These are phyloP conservation scores for Danaus plexippus DNA, from an alignment of 1,140 invertebrate genomes.

Conservation along the genomic window DNA sequence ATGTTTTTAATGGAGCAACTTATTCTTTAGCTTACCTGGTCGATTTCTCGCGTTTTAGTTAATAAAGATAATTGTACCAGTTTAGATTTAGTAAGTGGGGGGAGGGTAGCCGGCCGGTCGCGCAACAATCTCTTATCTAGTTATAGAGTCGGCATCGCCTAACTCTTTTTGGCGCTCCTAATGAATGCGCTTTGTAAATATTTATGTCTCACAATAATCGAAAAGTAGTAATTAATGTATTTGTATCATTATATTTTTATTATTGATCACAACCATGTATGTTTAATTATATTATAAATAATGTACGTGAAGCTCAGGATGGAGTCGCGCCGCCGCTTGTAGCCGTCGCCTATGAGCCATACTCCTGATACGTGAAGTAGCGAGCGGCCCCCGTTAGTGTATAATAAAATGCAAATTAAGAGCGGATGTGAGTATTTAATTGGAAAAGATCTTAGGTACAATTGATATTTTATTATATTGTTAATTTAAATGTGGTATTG, in stretches of 20 bases:
- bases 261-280: slow-evolving; percentile 68
- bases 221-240: slow-evolving; percentile 69
- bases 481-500: slow-evolving; percentile 70
- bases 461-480: slow-evolving; percentile 71
- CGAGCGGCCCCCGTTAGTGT: slow-evolving; percentile 35
- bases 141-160: slow-evolving; percentile 49
- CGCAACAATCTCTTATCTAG: slow-evolving; percentile 28
- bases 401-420: slow-evolving; percentile 56
- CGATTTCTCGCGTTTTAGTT: slow-evolving; percentile 52
- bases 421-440: slow-evolving; percentile 64
- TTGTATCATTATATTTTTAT: slow-evolving; percentile 72
- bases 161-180: slow-evolving; percentile 48
- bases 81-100: slow-evolving; percentile 11
- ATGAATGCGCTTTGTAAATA: slow-evolving; percentile 64
- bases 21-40: slow-evolving; percentile 56
- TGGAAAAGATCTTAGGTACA: slow-evolving; percentile 70
- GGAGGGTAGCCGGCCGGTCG: slow-evolving; percentile 1
- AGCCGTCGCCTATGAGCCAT: slow-evolving; percentile 12
- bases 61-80: slow-evolving; percentile 58
- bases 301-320: slow-evolving; percentile 46
- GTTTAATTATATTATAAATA: slow-evolving; percentile 56
- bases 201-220: slow-evolving; percentile 71
- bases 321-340: slow-evolving; percentile 18
- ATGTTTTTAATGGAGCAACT: slow-evolving; percentile 46
- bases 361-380: no score